Conservation (phyloP, 1,140 invertebrate species). For the Caenorhabditis remanei region DNA sequence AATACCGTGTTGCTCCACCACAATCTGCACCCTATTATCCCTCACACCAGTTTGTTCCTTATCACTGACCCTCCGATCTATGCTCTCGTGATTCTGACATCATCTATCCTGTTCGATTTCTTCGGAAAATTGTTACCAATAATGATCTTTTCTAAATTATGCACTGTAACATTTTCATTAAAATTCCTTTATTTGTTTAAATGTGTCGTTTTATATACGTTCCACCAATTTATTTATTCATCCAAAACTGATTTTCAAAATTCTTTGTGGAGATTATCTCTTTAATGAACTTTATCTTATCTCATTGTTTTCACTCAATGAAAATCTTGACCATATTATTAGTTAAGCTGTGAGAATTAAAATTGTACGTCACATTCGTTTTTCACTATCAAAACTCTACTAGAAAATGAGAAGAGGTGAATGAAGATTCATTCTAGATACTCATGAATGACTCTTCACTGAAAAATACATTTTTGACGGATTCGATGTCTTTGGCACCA, state of each 20-base stretch:
- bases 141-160: constrained; percentile 27
- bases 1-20: background rate
- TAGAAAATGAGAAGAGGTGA: too few relatives aligned
- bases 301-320: background rate
- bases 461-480: too few relatives aligned
- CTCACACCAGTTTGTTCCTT: background rate
- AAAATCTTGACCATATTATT: background rate
- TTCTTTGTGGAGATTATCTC: background rate
- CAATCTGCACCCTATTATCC: background rate
- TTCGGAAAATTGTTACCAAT: background rate
- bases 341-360: too few relatives aligned
- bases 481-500: background rate
- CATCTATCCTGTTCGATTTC: too few relatives aligned
- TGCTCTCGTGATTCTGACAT: background rate
- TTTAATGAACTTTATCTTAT: background rate
- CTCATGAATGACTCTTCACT: constrained; percentile 19
- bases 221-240: constrained; percentile 8
- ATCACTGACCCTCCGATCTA: background rate
- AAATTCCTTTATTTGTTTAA: too few relatives aligned
- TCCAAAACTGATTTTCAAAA: background rate
- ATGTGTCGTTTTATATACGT: too few relatives aligned
- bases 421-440: background rate
- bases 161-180: background rate
- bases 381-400: too few relatives aligned
- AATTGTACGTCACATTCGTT: too few relatives aligned